Percentiles rank a stretch among this genome's conserved stretches.
Conservation (phyloP, 1,140 invertebrate genomes). For the Reticulitermes speratus region DNA sequence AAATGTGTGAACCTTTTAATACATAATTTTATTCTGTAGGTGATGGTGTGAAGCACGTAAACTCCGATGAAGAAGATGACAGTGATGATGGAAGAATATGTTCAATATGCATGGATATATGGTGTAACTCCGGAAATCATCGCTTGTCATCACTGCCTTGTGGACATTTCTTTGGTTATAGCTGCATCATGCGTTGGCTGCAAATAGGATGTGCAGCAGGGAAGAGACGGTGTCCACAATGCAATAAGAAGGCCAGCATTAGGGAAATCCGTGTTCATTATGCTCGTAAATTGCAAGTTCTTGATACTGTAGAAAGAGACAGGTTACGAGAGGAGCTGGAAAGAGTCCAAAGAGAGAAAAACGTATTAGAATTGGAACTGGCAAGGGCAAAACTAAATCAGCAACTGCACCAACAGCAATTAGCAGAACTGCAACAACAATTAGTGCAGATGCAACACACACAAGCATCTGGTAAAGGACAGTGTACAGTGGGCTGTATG, state of each 20-base stretch:
- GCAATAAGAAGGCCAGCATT: constrained; percentile 72
- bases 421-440: constrained; percentile 11
- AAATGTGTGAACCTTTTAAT: too few relatives aligned
- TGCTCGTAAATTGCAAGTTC: constrained; percentile 58
- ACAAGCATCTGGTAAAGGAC: neutral
- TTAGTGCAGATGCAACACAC: neutral
- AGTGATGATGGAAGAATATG: constrained; percentile 69
- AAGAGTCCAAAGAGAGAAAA: constrained; percentile 46
- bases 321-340: constrained; percentile 54
- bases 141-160: constrained; percentile 79
- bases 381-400: constrained; percentile 47
- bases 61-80: constrained; percentile 42
- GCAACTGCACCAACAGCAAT: constrained; percentile 38
- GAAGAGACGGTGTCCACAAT: constrained; percentile 73
- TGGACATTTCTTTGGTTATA: constrained; percentile 86
- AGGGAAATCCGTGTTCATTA: constrained; percentile 77
- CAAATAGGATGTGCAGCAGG: constrained; percentile 42
- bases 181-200: constrained; percentile 83
- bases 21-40: neutral
- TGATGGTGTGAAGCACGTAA: neutral
- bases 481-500: too few relatives aligned
- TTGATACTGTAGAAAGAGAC: constrained; percentile 67
- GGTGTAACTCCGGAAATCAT: constrained; percentile 84
- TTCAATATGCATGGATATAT: constrained; percentile 83
- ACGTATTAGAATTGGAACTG: constrained; percentile 52